A percentile compares a stretch with the other conserved stretches of the same genome.
These are phyloP conservation scores for Nomada fucata DNA, from an alignment of 2,888 invertebrate species.

Conservation along the genomic window DNA sequence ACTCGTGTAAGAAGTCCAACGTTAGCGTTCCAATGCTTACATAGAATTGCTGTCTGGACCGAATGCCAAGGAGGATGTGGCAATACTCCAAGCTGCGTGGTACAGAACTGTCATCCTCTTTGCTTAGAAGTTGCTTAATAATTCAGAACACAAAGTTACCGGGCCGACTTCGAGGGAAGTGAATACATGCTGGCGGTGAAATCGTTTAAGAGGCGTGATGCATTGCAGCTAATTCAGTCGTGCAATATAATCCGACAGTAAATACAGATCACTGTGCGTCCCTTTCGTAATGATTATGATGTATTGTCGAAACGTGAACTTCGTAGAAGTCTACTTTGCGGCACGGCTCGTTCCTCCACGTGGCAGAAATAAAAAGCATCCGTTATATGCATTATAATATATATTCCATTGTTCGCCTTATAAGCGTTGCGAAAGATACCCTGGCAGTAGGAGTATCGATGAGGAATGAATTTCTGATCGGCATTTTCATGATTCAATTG, in stretches of 20 bases:
- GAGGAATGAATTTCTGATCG: too few species aligned
- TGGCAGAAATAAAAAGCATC: background rate
- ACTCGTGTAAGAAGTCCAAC: slow-evolving; percentile 30
- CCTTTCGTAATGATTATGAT: slow-evolving; percentile 45
- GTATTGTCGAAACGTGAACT: background rate
- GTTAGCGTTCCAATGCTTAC: slow-evolving; percentile 35
- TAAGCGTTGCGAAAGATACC: too few species aligned
- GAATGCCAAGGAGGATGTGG: slow-evolving; percentile 60
- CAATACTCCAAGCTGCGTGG: slow-evolving; percentile 57
- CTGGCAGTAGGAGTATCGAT: too few species aligned
- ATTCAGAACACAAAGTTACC: slow-evolving; percentile 46
- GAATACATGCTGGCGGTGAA: slow-evolving; percentile 47
- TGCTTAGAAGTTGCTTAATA: slow-evolving; percentile 57
- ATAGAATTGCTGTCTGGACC: slow-evolving; percentile 37
- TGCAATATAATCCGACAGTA: slow-evolving; percentile 46
- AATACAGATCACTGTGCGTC: slow-evolving; percentile 37
- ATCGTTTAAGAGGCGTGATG: slow-evolving; percentile 52
- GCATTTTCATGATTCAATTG: too few species aligned
- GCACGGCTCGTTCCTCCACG: background rate
- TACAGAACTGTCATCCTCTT: slow-evolving; percentile 55
- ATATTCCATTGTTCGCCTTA: too few species aligned
- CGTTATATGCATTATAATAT: too few species aligned
- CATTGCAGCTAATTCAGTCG: slow-evolving; percentile 52
- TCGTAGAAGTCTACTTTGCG: background rate
- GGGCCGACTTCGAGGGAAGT: slow-evolving; percentile 15